phyloP scores from a whole-genome alignment of 2,888 invertebrate species.

The Phaedon cochleariae region DNA sequence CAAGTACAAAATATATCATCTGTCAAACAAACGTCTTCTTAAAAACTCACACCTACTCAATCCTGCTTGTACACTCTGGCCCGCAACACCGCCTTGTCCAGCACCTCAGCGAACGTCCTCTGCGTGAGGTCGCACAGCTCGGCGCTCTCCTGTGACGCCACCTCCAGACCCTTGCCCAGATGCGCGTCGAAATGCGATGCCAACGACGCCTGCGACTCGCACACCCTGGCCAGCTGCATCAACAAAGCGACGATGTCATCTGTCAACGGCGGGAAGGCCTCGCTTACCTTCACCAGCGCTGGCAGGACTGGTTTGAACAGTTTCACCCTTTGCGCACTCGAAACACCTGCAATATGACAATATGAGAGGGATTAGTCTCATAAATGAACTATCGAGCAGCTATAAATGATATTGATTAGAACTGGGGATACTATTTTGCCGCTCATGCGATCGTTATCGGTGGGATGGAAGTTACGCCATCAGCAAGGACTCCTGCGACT shows the following conservation, averaged over 20 bases:
- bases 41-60: too few species aligned
- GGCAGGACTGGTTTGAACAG: constrained; percentile 87
- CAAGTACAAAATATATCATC: too few species aligned
- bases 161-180: constrained; percentile 56
- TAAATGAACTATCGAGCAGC: too few species aligned
- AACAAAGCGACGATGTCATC: constrained; percentile 89
- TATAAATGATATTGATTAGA: too few species aligned
- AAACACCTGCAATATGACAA: constrained; percentile 80
- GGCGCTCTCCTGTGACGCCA: constrained; percentile 55
- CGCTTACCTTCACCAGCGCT: constrained; percentile 85
- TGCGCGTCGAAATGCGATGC: constrained; percentile 60
- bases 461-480: too few species aligned
- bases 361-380: too few species aligned
- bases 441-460: too few species aligned
- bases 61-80: constrained; percentile 69
- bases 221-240: constrained; percentile 85
- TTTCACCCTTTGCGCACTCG: constrained; percentile 79
- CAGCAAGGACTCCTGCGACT: constrained; percentile 84
- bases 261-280: constrained; percentile 90
- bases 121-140: constrained; percentile 61
- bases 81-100: constrained; percentile 73
- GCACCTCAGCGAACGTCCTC: constrained; percentile 68
- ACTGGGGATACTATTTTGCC: too few species aligned
- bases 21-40: too few species aligned
- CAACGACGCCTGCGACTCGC: constrained; percentile 84